Evolutionary conservation across 1,140 invertebrate species (phyloP), one percentile per base, ranked within the genome.

Genomic region (Diprion similis): DNA sequence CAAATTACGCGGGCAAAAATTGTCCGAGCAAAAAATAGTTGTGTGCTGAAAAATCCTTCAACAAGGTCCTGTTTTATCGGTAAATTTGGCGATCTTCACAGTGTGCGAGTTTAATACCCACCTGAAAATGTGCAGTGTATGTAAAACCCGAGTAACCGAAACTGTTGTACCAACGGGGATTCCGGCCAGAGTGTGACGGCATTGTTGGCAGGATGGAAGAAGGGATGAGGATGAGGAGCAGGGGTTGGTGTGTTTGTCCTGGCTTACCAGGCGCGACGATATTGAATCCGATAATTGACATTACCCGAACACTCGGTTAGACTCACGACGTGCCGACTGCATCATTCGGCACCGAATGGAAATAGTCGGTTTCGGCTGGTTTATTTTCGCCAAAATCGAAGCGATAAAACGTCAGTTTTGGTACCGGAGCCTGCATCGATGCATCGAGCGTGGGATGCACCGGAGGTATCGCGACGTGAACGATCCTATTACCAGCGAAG

Each of bases 221-320:
- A 51, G 48, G 48, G 48, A 15, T 8, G 51, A 17, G 11, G 51
- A 59, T 6, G 51, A 59, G 51, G 51, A 15, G 4, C 84, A 87
- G 86, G 85, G 84, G 83, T 83, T 37, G 24, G 24, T 37, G 85
- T 87, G 85, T 87, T 86, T 87, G 85, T 87, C 85, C 82, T 86
- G 85, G 86, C 85, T 87, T 86, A 87, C 85, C 84, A 77, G 85
- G 83, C 83, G 85, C 84, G 85, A 81, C 82, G 85, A 86, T 86
- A 86, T 86, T 86, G 85, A 86, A 87, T 87, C 85, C 84, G 84
- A 87, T 87, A 87, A 86, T 87, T 86, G 85, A 86, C 84, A 85
- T 84, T 85, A 83, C 64, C 59, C 24, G 51, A 73, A 68, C 18
- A 13, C 74, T 46, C 68, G 68, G 70, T 3, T 37, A 24, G 46